These are phyloP conservation scores for Rynchops niger DNA, from an alignment of 2,113 vertebrate genomes.

Conservation along the genomic window DNA sequence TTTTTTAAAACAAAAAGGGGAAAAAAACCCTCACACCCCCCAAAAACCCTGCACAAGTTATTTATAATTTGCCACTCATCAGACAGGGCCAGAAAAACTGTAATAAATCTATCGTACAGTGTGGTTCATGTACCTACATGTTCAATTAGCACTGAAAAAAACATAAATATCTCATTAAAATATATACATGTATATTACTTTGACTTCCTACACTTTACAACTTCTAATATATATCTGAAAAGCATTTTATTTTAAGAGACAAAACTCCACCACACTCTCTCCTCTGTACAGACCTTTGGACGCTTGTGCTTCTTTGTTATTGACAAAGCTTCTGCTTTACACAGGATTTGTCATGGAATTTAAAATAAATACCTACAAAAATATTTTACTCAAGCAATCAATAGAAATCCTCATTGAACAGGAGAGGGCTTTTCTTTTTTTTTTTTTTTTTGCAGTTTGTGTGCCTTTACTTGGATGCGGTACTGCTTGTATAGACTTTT, in stretches of 20 bases:
- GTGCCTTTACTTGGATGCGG: neutral
- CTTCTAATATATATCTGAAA: neutral
- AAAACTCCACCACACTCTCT: neutral
- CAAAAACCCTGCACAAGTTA: neutral
- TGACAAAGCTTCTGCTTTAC: neutral
- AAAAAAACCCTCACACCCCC: neutral
- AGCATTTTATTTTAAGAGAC: neutral
- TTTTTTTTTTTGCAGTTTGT: neutral
- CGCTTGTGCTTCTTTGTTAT: neutral
- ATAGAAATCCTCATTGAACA: neutral
- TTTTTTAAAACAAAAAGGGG: neutral
- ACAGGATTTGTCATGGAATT: neutral
- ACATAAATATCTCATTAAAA: neutral
- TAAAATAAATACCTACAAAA: conserved; percentile 23
- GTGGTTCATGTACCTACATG: neutral
- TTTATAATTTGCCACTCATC: neutral
- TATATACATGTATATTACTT: neutral
- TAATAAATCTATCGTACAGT: neutral
- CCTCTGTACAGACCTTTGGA: neutral
- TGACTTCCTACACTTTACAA: neutral
- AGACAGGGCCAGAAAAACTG: neutral
- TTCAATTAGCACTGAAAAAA: neutral
- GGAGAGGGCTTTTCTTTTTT: neutral
- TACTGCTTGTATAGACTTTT: neutral
- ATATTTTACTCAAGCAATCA: neutral